Percentiles rank a stretch among this genome's conserved stretches.
Evolutionary conservation across 2,113 vertebrate species (phyloP).

Genomic region (Malurus cyaneus): DNA sequence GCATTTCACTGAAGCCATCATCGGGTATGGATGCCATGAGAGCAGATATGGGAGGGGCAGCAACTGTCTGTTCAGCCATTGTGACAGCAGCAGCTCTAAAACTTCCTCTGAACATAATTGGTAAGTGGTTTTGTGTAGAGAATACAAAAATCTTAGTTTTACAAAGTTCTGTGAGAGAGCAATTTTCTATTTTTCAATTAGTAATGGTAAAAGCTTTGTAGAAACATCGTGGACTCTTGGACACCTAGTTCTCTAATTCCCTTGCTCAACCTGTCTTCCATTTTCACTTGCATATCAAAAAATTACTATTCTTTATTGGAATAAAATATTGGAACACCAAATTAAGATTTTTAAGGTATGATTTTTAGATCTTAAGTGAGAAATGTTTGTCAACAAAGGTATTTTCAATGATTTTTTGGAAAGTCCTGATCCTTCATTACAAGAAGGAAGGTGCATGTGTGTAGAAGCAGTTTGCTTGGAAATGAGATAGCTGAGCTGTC

Average conservation of each 20-base stretch:
- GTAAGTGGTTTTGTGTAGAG: constrained; percentile 67
- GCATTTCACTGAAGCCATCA: constrained; percentile 94
- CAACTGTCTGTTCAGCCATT: constrained; percentile 89
- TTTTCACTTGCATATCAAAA: not conserved
- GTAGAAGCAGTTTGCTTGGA: not conserved
- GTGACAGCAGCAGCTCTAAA: constrained; percentile 88
- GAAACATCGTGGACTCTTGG: not conserved
- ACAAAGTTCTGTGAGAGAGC: not conserved
- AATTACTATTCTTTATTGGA: not conserved
- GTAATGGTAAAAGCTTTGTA: not conserved
- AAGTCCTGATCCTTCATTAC: not conserved
- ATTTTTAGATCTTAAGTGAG: not conserved
- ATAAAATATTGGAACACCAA: not conserved
- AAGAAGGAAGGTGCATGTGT: not conserved
- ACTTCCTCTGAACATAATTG: constrained; percentile 89
- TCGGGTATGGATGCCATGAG: constrained; percentile 95
- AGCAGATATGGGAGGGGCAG: constrained; percentile 97
- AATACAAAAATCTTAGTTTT: not conserved
- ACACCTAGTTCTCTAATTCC: not conserved
- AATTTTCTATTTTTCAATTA: not conserved
- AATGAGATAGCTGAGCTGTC: not conserved
- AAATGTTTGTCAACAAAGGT: not conserved
- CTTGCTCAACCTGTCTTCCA: not conserved
- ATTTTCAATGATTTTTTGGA: not conserved
- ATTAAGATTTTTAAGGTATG: not conserved